These are phyloP conservation scores for Sceliomorpha sp. DNA, from an alignment of 2,888 invertebrate genomes.

Conservation along the genomic window DNA sequence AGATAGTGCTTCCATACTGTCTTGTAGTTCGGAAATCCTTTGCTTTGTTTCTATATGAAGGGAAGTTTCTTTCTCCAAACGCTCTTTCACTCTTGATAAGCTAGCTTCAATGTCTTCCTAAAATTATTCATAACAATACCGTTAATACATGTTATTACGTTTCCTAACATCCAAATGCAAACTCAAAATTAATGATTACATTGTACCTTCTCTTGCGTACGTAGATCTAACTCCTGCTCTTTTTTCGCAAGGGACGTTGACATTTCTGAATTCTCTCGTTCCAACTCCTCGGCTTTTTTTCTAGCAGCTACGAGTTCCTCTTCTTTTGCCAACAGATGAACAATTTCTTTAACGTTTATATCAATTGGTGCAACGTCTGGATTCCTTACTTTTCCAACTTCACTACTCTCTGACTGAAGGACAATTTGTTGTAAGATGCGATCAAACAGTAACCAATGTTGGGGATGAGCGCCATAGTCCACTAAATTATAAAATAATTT, in stretches of 20 bases:
- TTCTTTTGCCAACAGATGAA: constrained; percentile 94
- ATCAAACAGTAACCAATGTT: constrained; percentile 97
- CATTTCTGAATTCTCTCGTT: constrained; percentile 93
- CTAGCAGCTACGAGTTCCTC: constrained; percentile 94
- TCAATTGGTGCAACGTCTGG: constrained; percentile 92
- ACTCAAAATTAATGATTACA: too few relatives aligned
- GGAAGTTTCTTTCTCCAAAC: constrained; percentile 93
- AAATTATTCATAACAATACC: constrained; percentile 19
- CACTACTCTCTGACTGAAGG: constrained; percentile 86
- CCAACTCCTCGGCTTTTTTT: constrained; percentile 91
- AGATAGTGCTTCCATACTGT: constrained; percentile 81
- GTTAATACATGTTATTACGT: constrained; percentile 1
- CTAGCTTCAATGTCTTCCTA: constrained; percentile 93
- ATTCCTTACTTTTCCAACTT: constrained; percentile 82
- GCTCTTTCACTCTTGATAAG: constrained; percentile 89
- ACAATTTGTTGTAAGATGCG: constrained; percentile 96
- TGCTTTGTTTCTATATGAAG: constrained; percentile 93
- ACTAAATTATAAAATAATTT: constrained; percentile 82
- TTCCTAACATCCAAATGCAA: too few relatives aligned
- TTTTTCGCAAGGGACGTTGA: constrained; percentile 93
- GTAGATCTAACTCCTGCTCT: constrained; percentile 94
- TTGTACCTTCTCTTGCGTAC: constrained; percentile 89
- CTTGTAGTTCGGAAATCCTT: constrained; percentile 85
- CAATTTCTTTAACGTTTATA: constrained; percentile 94
- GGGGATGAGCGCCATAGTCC: constrained; percentile 92